Evolutionary conservation across 2,888 invertebrate genomes (phyloP).

Genomic region (Phortica magna): DNA sequence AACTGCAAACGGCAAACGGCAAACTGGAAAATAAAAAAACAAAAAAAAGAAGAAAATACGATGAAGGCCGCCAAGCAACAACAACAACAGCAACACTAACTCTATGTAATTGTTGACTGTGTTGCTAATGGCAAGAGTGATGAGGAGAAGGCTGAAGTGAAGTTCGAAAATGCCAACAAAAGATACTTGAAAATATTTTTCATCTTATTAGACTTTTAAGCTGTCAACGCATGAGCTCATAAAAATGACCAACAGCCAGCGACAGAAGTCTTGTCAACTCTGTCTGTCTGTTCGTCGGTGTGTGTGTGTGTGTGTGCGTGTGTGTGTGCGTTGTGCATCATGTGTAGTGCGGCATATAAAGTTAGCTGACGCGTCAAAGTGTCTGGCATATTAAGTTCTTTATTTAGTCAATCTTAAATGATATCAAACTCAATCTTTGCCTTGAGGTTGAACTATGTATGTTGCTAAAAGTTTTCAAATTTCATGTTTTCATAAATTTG

Average conservation of each 20-base stretch:
- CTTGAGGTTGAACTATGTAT: too few relatives aligned
- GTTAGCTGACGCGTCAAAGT: background rate
- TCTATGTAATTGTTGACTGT: background rate
- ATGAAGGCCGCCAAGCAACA: background rate
- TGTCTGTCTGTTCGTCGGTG: background rate
- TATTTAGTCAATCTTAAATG: background rate
- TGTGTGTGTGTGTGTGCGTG: too few relatives aligned
- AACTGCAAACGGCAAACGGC: conserved; percentile 46
- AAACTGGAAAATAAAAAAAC: conserved; percentile 64
- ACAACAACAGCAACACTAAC: background rate
- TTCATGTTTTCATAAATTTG: too few relatives aligned
- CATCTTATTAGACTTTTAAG: conserved; percentile 71
- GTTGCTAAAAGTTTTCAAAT: too few relatives aligned
- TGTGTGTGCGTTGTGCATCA: too few relatives aligned
- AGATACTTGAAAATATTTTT: conserved; percentile 61
- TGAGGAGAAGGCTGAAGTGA: background rate
- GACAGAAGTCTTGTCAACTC: conserved; percentile 15
- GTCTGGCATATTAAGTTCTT: conserved; percentile 29
- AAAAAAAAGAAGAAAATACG: conserved; percentile 41
- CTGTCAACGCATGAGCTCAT: conserved; percentile 66
- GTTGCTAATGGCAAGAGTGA: background rate
- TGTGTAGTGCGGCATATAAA: conserved; percentile 4
- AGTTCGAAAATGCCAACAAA: background rate
- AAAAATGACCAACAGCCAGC: conserved; percentile 65
- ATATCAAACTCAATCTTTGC: background rate